Evolutionary conservation across 2,113 vertebrate genomes (phyloP).

Genomic region (Solenodon paradoxus): DNA sequence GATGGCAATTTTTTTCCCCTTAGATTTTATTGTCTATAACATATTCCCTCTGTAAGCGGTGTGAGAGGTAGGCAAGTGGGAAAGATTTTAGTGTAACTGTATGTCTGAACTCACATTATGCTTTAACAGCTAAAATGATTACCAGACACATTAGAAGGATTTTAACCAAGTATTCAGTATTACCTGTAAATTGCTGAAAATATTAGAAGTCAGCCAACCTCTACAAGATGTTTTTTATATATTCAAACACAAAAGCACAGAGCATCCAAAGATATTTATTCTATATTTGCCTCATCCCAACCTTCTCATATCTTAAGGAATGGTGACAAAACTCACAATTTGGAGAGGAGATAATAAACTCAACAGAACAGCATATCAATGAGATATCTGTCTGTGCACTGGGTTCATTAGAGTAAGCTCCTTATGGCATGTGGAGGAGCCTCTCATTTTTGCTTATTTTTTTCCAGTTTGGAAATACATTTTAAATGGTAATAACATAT

Average conservation of each 20-base stretch:
- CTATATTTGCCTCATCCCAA: background rate
- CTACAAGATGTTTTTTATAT: slow-evolving; percentile 6
- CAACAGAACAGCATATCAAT: background rate
- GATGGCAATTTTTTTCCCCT: slow-evolving; percentile 71
- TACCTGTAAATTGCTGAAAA: slow-evolving; percentile 70
- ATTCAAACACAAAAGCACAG: background rate
- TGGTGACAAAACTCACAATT: background rate
- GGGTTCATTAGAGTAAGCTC: background rate
- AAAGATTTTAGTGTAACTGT: slow-evolving; percentile 75
- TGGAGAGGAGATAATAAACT: background rate
- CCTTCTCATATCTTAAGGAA: background rate
- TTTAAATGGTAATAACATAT: background rate
- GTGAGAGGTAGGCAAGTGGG: slow-evolving; percentile 77
- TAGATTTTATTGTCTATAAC: slow-evolving; percentile 83
- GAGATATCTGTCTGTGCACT: background rate
- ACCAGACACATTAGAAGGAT: slow-evolving; percentile 73
- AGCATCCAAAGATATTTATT: background rate
- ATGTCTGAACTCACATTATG: slow-evolving; percentile 76
- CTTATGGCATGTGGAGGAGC: background rate
- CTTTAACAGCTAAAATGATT: slow-evolving; percentile 79
- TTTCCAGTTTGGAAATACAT: background rate
- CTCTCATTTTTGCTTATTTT: background rate
- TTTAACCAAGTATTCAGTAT: slow-evolving; percentile 78
- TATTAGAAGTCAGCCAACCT: slow-evolving; percentile 54
- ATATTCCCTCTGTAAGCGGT: slow-evolving; percentile 75